Evolutionary conservation across 37 sponge, comb jelly and placozoan genomes (phyloP).

Genomic region (Ephydatia muelleri): DNA sequence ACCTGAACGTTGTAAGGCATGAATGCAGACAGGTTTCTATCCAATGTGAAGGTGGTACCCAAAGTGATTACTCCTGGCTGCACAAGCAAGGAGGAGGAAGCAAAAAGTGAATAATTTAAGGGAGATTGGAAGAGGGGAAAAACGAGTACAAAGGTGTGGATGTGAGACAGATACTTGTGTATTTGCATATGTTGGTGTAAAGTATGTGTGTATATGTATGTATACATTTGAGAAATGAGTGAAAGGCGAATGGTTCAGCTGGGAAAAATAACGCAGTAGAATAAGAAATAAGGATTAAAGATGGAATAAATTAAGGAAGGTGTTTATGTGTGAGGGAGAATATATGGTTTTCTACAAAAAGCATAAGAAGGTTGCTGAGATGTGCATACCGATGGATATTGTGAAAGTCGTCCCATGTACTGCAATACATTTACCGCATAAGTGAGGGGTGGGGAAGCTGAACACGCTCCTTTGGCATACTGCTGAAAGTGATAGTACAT

Average conservation of each 20-base stretch:
- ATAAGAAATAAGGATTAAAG: no score
- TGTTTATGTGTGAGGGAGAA: background rate
- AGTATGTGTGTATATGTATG: background rate
- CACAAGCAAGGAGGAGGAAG: background rate
- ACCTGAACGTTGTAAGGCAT: background rate
- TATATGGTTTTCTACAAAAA: no score
- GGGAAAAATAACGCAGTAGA: no score
- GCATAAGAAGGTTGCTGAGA: no score
- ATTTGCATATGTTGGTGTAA: background rate
- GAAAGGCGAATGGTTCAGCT: background rate
- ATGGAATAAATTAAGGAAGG: background rate
- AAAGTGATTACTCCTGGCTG: conserved; percentile 12
- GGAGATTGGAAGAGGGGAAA: background rate
- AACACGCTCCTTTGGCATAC: conserved; percentile 11
- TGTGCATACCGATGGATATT: background rate
- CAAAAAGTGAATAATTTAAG: background rate
- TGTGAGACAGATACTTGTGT: conserved; percentile 19
- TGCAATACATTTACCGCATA: background rate
- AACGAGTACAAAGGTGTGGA: background rate
- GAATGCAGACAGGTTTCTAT: background rate
- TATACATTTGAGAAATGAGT: background rate
- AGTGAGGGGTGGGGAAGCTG: conserved; percentile 2
- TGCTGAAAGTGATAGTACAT: background rate
- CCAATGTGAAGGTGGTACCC: background rate
- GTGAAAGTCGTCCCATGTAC: background rate